Evolutionary conservation across 2,888 invertebrate species (phyloP).

Genomic region (Isoperla grammatica): DNA sequence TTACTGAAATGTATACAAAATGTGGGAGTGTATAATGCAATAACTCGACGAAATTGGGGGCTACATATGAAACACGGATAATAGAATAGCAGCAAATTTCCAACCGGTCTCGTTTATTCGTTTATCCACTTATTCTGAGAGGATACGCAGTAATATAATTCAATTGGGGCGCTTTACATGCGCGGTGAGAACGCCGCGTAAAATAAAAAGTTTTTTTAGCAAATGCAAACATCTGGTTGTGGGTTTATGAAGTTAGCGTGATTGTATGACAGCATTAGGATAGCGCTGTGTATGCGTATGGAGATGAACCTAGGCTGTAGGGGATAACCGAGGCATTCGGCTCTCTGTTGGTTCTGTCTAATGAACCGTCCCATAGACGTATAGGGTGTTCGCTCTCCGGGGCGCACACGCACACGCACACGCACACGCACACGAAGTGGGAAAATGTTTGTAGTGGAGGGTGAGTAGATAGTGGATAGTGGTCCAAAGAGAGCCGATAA

Average conservation of each 20-base stretch:
- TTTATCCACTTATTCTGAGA: conserved; percentile 9
- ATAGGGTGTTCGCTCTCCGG: too few relatives aligned
- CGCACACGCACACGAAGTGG: too few relatives aligned
- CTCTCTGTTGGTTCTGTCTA: conserved; percentile 24
- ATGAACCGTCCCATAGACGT: conserved; percentile 26
- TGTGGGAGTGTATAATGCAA: too few relatives aligned
- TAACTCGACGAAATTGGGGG: too few relatives aligned
- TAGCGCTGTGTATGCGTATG: conserved; percentile 15
- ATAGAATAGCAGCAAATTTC: conserved; percentile 2
- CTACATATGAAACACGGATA: too few relatives aligned
- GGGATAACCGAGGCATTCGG: not conserved
- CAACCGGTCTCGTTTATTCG: not conserved
- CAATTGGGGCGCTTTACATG: not conserved
- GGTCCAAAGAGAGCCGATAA: too few relatives aligned
- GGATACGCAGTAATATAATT: conserved; percentile 20
- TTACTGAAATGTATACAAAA: too few relatives aligned
- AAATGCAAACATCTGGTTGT: conserved; percentile 19
- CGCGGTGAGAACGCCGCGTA: not conserved
- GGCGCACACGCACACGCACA: too few relatives aligned
- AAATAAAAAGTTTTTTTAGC: conserved; percentile 16
- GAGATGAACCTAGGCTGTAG: conserved; percentile 18
- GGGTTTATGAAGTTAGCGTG: conserved; percentile 27
- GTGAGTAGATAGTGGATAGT: too few relatives aligned
- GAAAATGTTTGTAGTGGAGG: too few relatives aligned
- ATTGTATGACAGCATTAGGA: conserved; percentile 27